Evolutionary conservation across 2,797 vertebrate species (phyloP), one percentile per base, ranked within the genome.

Genomic region (Hybognathus amarus): DNA sequence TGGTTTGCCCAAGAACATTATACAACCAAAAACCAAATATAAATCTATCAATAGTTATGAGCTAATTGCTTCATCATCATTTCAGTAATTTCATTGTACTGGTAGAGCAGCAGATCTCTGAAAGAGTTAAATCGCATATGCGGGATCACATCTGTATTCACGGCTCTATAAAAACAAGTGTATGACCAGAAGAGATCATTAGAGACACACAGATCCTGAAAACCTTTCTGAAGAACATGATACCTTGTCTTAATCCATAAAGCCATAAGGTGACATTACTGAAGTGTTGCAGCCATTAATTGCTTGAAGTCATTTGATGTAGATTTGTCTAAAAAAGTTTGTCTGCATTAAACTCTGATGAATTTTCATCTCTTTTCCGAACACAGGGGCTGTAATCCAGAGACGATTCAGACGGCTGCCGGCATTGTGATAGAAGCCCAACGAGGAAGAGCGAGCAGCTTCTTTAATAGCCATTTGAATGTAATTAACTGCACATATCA

Each of bases 401-500:
- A 80, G 89, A 88, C 87, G 88, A 90, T 85, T 87, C 61, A 84
- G 85, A 82, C 64, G 82, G 42, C 74, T 68, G 73, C 71, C 80
- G 84, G 90, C 89, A 90, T 90, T 92, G 90, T 91, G 87, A 87
- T 85, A 79, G 87, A 88, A 90, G 91, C 85, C 84, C 85, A 84
- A 86, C 77, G 71, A 68, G 81, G 86, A 86, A 87, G 89, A 90
- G 91, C 89, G 78, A 77, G 85, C 74, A 77, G 78, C 86, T 40
- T 73, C 83, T 88, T 87, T 85, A 91, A 93, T 89, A 91, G 93
- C 92, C 92, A 93, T 88, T 90, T 89, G 83, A 76, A 89, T 91
- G 90, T 94, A 95, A 95, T 94, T 94, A 92, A 91, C 92, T 92
- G 90, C 90, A 86, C 90, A 92, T 93, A 95, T 95, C 93, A 95